phyloP scores from a whole-genome alignment of 1,140 invertebrate species.

The Glossosoma conforme region DNA sequence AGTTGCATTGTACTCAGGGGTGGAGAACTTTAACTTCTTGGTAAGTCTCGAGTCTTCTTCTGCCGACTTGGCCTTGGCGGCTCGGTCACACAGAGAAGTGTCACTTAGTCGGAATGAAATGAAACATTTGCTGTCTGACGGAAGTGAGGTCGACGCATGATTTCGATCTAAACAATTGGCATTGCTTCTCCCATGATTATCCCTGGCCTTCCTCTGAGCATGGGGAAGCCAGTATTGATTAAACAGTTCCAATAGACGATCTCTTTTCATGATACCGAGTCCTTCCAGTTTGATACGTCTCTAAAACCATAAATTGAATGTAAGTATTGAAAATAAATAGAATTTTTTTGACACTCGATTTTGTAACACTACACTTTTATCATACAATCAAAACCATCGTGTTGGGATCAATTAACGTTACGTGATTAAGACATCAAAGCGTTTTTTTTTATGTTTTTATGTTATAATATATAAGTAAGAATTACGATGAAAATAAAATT shows the following conservation, averaged over 20 bases:
- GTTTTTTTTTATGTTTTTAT: background rate
- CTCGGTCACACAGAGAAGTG: background rate
- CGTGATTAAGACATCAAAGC: no score
- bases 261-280: constrained; percentile 10
- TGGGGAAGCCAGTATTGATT: constrained; percentile 19
- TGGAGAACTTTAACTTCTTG: no score
- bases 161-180: background rate
- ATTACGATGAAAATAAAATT: background rate
- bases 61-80: background rate
- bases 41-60: background rate
- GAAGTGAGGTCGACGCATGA: background rate
- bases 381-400: no score
- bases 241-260: constrained; percentile 17
- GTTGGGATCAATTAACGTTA: no score
- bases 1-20: no score
- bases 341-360: no score
- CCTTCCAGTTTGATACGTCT: constrained; percentile 16
- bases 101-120: background rate
- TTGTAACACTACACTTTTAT: background rate
- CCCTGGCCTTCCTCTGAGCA: constrained; percentile 12
- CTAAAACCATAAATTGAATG: constrained; percentile 12
- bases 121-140: background rate
- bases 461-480: constrained; percentile 3
- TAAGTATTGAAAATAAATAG: constrained; percentile 2
- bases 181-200: background rate